Base-by-base conservation (phyloP, 2,888 invertebrate species). In the Gymnoscelis rufifasciata region DNA sequence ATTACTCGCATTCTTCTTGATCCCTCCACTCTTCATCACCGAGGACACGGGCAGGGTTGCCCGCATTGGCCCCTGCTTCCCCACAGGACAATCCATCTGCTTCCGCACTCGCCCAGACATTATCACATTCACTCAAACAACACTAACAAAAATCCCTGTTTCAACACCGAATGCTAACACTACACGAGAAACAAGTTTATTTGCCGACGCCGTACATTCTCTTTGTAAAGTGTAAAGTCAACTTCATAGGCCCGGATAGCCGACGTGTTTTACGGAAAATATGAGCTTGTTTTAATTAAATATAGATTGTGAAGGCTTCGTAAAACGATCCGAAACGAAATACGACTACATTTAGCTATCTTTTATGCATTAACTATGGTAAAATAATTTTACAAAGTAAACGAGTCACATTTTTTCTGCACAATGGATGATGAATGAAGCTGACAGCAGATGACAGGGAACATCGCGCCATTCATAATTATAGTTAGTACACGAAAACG, bases 41-140 rank as follows among this genome's bases (percentile, higher is more conserved):
- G 93, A 93, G 43, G 93, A 92, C 68, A 94, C 92, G 61, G 94
- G 93, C 71, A 94, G 86, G 50, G 93, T 94, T 47, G 94, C 94
- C 74, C 93, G 90, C 91, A 94, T 91, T 59, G 94, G 93, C 43
- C 93, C 93, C 79, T 83, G 83, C 64, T 88, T 88, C 43, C 82
- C 79, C 62, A 81, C 83, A 55, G 91, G 90, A 72, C 90, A 91
- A 68, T 93, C 92, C 48, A 92, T 91, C 69, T 92, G 92, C 83
- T 92, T 92, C 64, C 92, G 90, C 62, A 90, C 90, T 64, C 90
- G 90, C 64, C 90, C 87, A 71, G 91, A 90, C 91, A 91, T 91
- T 61, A 71, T 79, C 47, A 43, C 59, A 54, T 59, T 57, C 59
- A 56, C 57, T 52, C 55, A 53, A 58, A 64, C 63, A 57, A 52